Base-by-base conservation (phyloP, 2,113 vertebrate species). In the Sebastes fasciatus region DNA sequence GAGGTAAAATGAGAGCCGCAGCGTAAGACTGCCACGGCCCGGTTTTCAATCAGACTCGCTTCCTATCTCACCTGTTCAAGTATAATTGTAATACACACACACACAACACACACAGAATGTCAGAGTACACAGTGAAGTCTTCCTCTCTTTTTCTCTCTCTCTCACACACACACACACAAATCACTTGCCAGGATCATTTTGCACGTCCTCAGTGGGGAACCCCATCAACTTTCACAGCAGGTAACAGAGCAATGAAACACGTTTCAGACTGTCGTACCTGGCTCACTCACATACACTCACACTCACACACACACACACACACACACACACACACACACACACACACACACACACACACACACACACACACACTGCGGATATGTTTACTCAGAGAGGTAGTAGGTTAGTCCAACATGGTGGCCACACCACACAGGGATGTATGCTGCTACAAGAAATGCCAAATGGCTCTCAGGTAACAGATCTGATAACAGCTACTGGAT, bases 211-310 rank as follows among this genome's bases (percentile, higher is more conserved):
- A 1, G 73, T 90, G 87, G 90, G 87, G 88, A 92, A 93, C 85
- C 89, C 93, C 90, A 94, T 94, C 92, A 92, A 85, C 86, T 91
- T 74, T 91, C 91, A 83, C 92, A 94, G 93, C 91, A 85, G 92
- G 93, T 84, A 87, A 45, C 80, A 46, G 68, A 86, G 79, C 87
- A 88, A 89, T 90, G 91, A 89, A 91, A 91, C 86, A 34, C 84
- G 87, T 89, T 86, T 78, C 71, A 75, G 63, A 68, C 80, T 84
- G 74, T 58, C 14, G 19, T 73, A 61, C 69, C 60, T 74, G 21
- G 8, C 74, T 45, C 54, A 6, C 80, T 17, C 78, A 23, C 46
- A 43, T 67, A 16, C 76, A n/a, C 71, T 45, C 82, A 49, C 67
- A 80, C 82, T 74, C 68, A 81, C 77, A 62, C 65, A 42, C 82